phyloP scores from a whole-genome alignment of 2,797 vertebrate genomes.

The Tenualosa thibaudeaui region DNA sequence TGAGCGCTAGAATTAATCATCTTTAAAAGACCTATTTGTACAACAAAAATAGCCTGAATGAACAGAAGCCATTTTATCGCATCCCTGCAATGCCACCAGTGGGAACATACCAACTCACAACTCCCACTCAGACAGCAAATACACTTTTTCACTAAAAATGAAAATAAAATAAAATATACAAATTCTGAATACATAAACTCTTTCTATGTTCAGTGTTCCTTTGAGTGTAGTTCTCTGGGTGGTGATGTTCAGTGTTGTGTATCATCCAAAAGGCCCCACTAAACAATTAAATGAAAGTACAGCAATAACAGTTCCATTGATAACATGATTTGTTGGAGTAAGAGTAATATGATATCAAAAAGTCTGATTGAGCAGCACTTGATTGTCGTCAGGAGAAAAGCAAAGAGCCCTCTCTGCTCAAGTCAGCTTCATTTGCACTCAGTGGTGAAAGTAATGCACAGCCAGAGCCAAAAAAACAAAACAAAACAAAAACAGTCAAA shows the following conservation, averaged over 20 bases:
- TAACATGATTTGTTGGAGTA: background rate
- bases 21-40: constrained; percentile 6
- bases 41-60: background rate
- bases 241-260: background rate
- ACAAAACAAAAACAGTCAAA: background rate
- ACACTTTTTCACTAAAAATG: background rate
- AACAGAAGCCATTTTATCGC: background rate
- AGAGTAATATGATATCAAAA: constrained; percentile 16
- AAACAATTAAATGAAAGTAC: background rate
- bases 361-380: constrained; percentile 33
- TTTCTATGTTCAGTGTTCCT: background rate
- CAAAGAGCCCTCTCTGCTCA: constrained; percentile 19
- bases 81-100: background rate
- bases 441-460: background rate
- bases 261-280: background rate
- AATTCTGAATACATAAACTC: background rate
- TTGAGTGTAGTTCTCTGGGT: background rate
- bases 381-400: constrained; percentile 43
- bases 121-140: background rate
- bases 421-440: constrained; percentile 6
- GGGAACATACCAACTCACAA: background rate
- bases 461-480: background rate
- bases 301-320: background rate
- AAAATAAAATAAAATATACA: background rate
- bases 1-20: background rate